Evolutionary conservation across 2,888 invertebrate genomes (phyloP), one percentile per base, ranked within the genome.

Genomic region (Exocentrus adspersus): DNA sequence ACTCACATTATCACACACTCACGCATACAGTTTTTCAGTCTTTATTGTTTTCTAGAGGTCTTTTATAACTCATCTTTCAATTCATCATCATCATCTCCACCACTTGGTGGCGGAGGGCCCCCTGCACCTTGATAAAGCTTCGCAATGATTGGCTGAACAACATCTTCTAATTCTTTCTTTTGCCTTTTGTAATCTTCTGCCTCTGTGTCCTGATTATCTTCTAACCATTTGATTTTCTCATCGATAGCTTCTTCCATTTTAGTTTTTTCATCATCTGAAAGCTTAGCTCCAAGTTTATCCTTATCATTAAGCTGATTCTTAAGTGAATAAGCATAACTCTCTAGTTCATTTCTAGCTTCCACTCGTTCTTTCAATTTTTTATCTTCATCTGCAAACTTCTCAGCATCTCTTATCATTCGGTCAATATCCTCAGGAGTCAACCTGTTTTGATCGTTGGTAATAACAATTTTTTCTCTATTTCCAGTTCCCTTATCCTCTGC

Each of bases 401-500:
- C 99, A 0, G 98, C 98, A 80, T 99, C 98, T 84, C 94, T 94
- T 83, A 99, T 97, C 99, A 99, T 99, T 68, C 97, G 88, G 80
- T 99, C 98, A 74, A 99, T 99, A 78, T 99, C 98, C 74, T 99
- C 98, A 2, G 97, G 98, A 10, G 97, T 96, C 68, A 99, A 84
- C n/a, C 78, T 64, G 84, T 98, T 98, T 83, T 98, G 97, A 79
- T 98, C 98, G 80, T 99, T 98, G 74, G 98, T 98, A 82, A 99
- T 99, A 65, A 97, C 96, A 79, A 99, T 98, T 86, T 98, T 97
- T 81, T 99, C 97, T 78, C 97, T 91, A 86, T 97, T 98, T 62
- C 98, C 98, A 45, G 99, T 98, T 65, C 98, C 98, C 85, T 99
- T 99, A 83, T 99, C 98, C 83, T 99, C 98, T 16, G 99, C 99